Conservation (phyloP, 2,888 invertebrate genomes). For the Heliconius ethilla region DNA sequence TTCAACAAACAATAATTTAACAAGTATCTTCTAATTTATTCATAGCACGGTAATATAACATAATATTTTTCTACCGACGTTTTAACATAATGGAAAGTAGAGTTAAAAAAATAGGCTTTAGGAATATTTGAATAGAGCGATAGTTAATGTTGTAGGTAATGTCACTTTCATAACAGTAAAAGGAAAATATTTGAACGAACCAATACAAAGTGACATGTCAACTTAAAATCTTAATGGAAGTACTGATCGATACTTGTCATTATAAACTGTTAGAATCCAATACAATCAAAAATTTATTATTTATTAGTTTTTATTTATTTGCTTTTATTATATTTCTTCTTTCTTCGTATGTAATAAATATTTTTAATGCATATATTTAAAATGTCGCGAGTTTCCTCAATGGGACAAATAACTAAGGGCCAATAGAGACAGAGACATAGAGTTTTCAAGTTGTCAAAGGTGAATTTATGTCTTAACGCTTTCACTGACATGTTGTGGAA, state of each 20-base stretch:
- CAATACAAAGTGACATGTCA: background rate
- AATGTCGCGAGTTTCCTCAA: slow-evolving; percentile 9
- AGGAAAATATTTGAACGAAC: background rate
- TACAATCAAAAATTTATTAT: background rate
- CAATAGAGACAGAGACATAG: background rate
- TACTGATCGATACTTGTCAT: background rate
- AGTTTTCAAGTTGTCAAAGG: background rate
- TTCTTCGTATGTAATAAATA: too few species aligned
- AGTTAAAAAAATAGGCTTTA: background rate
- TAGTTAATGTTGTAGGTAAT: background rate
- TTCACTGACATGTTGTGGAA: slow-evolving; percentile 11
- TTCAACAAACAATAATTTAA: background rate
- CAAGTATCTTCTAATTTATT: slow-evolving; percentile 14
- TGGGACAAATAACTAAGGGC: background rate
- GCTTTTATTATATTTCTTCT: background rate
- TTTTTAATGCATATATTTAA: background rate
- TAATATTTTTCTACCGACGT: background rate
- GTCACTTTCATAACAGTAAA: background rate
- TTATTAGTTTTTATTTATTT: background rate
- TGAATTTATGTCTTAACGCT: slow-evolving; percentile 11
- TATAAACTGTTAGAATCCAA: background rate
- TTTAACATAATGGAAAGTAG: slow-evolving; percentile 14
- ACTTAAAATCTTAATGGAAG: background rate
- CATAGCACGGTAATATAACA: background rate
- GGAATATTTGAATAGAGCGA: background rate